Conservation (phyloP, 2,888 invertebrate genomes). For the Tromatobia lineatoria region DNA sequence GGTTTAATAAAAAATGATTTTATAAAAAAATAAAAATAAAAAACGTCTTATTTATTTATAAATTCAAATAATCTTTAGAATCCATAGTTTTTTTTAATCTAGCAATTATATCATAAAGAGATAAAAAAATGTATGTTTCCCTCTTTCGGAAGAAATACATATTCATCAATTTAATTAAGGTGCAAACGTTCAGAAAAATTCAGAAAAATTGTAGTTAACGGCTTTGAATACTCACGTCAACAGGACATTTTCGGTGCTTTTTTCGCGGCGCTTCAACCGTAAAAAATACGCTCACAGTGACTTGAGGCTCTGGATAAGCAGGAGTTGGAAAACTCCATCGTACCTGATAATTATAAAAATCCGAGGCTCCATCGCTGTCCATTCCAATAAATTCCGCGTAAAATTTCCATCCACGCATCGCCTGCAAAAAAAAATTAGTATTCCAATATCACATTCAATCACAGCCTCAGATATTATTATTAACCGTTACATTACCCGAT, state of each 20-base stretch:
- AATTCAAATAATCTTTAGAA: no score
- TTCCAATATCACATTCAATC: background rate
- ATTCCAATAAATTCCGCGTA: conserved; percentile 71
- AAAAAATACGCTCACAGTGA: conserved; percentile 85
- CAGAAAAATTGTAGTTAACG: background rate
- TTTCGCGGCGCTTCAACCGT: conserved; percentile 78
- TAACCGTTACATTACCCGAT: conserved; percentile 70
- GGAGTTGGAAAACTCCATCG: conserved; percentile 85
- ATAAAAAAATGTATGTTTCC: no score
- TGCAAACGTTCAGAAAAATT: background rate
- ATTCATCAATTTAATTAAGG: no score
- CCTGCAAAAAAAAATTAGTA: conserved; percentile 62
- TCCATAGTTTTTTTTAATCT: no score
- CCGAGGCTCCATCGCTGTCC: conserved; percentile 40
- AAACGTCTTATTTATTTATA: no score
- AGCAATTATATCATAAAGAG: no score
- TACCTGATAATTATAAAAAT: conserved; percentile 79
- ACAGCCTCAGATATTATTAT: background rate
- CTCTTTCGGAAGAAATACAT: no score
- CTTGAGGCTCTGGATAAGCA: conserved; percentile 85
- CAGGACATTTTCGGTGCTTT: conserved; percentile 65
- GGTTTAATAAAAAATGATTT: no score
- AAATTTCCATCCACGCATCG: conserved; percentile 75
- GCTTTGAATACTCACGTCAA: conserved; percentile 72
- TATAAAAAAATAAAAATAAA: no score